Base-by-base conservation (phyloP, 2,797 vertebrate species). In the Triplophysa bombifrons region DNA sequence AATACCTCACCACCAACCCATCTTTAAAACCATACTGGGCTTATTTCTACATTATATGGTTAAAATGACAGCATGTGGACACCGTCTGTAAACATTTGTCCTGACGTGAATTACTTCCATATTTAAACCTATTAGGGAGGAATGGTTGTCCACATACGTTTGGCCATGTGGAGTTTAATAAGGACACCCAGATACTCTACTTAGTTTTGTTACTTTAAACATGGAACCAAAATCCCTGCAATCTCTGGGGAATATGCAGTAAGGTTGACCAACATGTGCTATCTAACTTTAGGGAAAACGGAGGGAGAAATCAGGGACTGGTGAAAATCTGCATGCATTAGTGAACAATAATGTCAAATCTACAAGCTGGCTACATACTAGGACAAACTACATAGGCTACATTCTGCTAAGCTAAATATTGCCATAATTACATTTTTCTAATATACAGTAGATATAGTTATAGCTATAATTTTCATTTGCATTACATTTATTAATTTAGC, bases 301-400 rank as follows among this genome's bases (percentile, higher is more conserved):
- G 74, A 85, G 85, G 55, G 20, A 63, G 67, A 86, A 87, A 82
- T 83, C 64, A 72, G 72, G 73, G 80, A 84, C 85, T 30, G 30
- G 30, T 81, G 83, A 85, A 85, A 82, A 71, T 87, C 85, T 89
- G 90, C 88, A 90, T 90, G 89, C 88, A 91, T 91, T 91, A 93
- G 92, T 91, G 86, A 92, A 89, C 85, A 89, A 88, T 85, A 88
- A 88, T 88, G 90, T 87, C 84, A 78, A 83, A 90, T 84, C 88
- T 86, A 85, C 82, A 85, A 85, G 83, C 84, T 85, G 76, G 87
- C 82, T 85, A 30, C 4, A 30, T 30, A 30, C 30, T 30, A 76
- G 80, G 78, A 86, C 76, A 80, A 86, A 74, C 81, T 46, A 85
- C 89, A 90, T 91, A 91, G 82, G 67, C 51, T 3, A 4, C 63